Percentiles rank a stretch among this genome's conserved stretches.
phyloP scores from a whole-genome alignment of 2,113 vertebrate genomes.

The Macrotis lagotis region DNA sequence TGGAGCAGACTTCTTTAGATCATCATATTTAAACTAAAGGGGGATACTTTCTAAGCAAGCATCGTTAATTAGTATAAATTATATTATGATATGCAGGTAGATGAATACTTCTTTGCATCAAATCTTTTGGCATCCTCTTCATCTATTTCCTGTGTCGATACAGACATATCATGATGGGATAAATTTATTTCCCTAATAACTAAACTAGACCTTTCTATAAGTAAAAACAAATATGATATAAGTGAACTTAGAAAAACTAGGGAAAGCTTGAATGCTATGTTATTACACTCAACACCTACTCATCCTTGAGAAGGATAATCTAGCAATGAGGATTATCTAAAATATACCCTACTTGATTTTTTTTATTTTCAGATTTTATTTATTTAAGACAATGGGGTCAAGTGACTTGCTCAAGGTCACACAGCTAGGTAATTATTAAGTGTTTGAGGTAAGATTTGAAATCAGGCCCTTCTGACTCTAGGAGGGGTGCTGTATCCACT shows the following conservation, averaged over 20 bases:
- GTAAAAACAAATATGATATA: neutral
- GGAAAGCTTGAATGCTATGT: neutral
- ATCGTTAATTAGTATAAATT: neutral
- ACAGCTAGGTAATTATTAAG: no score
- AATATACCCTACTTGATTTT: neutral
- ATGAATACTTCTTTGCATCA: neutral
- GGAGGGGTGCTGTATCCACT: no score
- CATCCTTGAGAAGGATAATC: slow-evolving; percentile 18
- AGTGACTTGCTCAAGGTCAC: no score
- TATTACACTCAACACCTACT: neutral
- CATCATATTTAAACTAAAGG: slow-evolving; percentile 1
- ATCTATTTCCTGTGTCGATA: neutral
- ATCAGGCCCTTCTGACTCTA: no score
- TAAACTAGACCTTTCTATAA: neutral
- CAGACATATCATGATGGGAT: neutral
- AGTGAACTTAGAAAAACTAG: slow-evolving; percentile 9
- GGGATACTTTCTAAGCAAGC: slow-evolving; percentile 46
- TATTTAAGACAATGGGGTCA: no score
- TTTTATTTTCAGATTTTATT: no score
- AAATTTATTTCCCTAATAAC: neutral
- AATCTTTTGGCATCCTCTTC: slow-evolving; percentile 10
- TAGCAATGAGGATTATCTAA: slow-evolving; percentile 1
- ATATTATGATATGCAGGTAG: neutral
- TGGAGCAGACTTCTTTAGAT: slow-evolving; percentile 20
- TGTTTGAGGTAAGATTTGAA: no score